Evolutionary conservation across 2,888 invertebrate species (phyloP).

Genomic region (Sarcophaga rosellei): DNA sequence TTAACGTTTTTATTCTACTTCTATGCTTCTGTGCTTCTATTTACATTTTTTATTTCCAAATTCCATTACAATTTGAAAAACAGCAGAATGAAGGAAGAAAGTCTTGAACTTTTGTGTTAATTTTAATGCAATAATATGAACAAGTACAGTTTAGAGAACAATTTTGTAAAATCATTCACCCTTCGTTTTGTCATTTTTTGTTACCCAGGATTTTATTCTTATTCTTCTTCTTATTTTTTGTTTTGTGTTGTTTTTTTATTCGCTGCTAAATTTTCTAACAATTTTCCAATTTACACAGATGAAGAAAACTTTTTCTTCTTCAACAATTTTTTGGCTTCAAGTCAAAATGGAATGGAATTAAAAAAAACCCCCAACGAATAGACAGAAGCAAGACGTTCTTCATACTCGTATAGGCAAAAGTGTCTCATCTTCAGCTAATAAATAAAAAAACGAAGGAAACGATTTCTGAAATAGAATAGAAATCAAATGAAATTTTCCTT

Average conservation of each 20-base stretch:
- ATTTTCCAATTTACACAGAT: conserved; percentile 30
- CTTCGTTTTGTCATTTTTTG: conserved; percentile 8
- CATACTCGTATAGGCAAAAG: conserved; percentile 37
- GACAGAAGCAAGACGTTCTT: conserved; percentile 32
- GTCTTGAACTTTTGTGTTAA: conserved; percentile 38
- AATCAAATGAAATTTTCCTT: background rate
- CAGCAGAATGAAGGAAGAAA: background rate
- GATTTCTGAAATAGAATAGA: too few species aligned
- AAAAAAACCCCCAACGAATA: background rate
- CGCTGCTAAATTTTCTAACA: conserved; percentile 28
- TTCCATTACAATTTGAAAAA: background rate
- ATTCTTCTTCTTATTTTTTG: background rate
- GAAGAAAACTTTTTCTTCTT: conserved; percentile 17
- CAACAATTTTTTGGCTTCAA: conserved; percentile 1
- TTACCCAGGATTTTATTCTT: background rate
- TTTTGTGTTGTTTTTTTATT: background rate
- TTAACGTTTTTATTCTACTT: too few species aligned
- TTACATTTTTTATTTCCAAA: background rate
- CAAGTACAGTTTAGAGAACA: conserved; percentile 41
- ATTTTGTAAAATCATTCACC: conserved; percentile 38
- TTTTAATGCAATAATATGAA: conserved; percentile 43
- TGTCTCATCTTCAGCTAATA: conserved; percentile 56
- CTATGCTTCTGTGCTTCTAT: background rate
- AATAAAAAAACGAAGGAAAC: conserved; percentile 34
- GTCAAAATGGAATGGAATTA: conserved; percentile 6